phyloP scores from a whole-genome alignment of 2,888 invertebrate species.

The Eudemis profundana region DNA sequence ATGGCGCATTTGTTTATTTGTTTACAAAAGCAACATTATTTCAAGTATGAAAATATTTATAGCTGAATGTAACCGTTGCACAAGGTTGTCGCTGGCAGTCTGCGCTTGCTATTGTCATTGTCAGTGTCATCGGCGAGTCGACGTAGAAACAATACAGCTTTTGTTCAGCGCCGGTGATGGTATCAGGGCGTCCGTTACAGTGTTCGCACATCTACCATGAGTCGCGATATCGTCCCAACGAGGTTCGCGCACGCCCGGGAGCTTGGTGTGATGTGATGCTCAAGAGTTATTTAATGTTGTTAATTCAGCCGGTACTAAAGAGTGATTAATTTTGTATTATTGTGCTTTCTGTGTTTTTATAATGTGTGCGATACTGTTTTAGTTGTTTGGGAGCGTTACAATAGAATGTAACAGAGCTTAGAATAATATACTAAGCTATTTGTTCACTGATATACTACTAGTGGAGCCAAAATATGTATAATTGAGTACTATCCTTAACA shows the following conservation, averaged over 20 bases:
- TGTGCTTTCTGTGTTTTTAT: too few relatives aligned
- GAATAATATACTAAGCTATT: too few relatives aligned
- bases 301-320: conserved; percentile 63
- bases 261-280: conserved; percentile 58
- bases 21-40: conserved; percentile 55
- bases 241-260: conserved; percentile 54
- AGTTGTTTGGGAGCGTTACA: too few relatives aligned
- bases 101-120: conserved; percentile 58
- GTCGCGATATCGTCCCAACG: conserved; percentile 50
- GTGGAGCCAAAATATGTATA: too few relatives aligned
- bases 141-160: conserved; percentile 59
- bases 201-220: conserved; percentile 48
- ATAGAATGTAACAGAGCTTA: too few relatives aligned
- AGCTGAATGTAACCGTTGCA: conserved; percentile 46
- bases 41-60: conserved; percentile 58
- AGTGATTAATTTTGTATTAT: conserved; percentile 1
- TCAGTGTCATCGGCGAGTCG: conserved; percentile 56
- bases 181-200: conserved; percentile 55
- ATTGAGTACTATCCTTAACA: too few relatives aligned
- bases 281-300: conserved; percentile 59
- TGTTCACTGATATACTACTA: too few relatives aligned
- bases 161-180: conserved; percentile 59
- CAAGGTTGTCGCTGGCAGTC: conserved; percentile 44
- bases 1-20: conserved; percentile 55
- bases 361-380: too few relatives aligned